Conservation (phyloP, 1,140 invertebrate genomes). For the Octopus sinensis region DNA sequence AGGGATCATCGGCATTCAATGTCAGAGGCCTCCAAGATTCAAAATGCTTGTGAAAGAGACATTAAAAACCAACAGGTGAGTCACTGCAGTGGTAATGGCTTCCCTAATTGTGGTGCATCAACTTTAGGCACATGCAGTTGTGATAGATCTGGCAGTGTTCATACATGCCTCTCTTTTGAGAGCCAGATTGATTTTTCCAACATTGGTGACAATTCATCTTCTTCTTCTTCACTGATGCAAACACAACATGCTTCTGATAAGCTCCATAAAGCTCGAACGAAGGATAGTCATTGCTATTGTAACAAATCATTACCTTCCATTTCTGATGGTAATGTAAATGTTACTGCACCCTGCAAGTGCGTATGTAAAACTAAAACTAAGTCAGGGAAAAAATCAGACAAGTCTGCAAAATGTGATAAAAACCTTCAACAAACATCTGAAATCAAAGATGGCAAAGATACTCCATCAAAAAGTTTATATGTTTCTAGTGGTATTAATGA, state of each 20-base stretch:
- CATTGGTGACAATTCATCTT: background rate
- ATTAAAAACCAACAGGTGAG: too few relatives aligned
- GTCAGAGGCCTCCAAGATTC: background rate
- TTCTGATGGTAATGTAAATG: background rate
- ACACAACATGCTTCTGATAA: background rate
- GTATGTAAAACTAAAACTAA: background rate
- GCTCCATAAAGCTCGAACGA: too few relatives aligned
- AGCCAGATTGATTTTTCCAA: conserved; percentile 12
- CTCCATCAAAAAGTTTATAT: background rate
- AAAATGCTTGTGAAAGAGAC: too few relatives aligned
- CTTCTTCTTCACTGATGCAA: background rate
- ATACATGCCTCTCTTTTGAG: conserved; percentile 8
- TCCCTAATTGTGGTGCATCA: background rate
- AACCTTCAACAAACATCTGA: conserved; percentile 1
- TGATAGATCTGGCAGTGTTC: conserved; percentile 10
- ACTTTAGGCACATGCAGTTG: background rate
- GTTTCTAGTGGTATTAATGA: background rate
- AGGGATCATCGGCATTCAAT: background rate
- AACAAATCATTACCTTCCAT: too few relatives aligned
- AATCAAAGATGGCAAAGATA: background rate
- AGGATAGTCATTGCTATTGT: too few relatives aligned
- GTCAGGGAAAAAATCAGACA: background rate
- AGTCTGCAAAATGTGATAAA: conserved; percentile 10
- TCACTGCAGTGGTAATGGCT: background rate
- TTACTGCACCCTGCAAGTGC: background rate